These are phyloP conservation scores for Agrenia bidenticulata DNA, from an alignment of 2,888 invertebrate species.

Conservation along the genomic window DNA sequence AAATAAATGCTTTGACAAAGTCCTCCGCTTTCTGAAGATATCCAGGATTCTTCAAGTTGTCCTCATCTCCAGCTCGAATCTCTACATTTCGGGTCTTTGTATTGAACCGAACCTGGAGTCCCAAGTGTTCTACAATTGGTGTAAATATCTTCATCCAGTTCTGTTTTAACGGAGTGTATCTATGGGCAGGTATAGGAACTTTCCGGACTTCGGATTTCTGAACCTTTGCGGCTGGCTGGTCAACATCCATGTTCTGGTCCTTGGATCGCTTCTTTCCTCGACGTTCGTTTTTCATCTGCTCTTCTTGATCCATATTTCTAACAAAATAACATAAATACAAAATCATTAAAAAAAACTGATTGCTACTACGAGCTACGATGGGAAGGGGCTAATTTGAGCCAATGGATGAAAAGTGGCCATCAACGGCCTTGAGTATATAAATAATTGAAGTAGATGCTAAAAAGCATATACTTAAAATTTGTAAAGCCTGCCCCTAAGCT, in stretches of 20 bases:
- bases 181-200: conserved; percentile 86
- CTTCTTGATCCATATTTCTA: no score
- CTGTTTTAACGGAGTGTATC: conserved; percentile 91
- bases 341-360: no score
- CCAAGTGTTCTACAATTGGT: conserved; percentile 91
- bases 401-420: no score
- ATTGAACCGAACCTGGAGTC: conserved; percentile 92
- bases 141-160: conserved; percentile 97
- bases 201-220: conserved; percentile 54
- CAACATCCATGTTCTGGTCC: conserved; percentile 37
- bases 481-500: no score
- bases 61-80: conserved; percentile 63
- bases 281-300: neutral
- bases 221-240: conserved; percentile 28
- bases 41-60: conserved; percentile 70
- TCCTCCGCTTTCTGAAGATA: conserved; percentile 97
- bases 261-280: conserved; percentile 18
- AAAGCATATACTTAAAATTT: no score
- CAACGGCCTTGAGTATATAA: no score
- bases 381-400: no score
- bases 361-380: no score
- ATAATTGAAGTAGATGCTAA: no score
- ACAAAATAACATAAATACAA: no score
- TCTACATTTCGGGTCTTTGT: conserved; percentile 87
- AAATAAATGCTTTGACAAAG: conserved; percentile 93